A percentile compares a stretch with the other conserved stretches of the same genome.
These are phyloP conservation scores for Hofmannophila pseudospretella DNA, from an alignment of 2,888 invertebrate genomes.

Conservation along the genomic window DNA sequence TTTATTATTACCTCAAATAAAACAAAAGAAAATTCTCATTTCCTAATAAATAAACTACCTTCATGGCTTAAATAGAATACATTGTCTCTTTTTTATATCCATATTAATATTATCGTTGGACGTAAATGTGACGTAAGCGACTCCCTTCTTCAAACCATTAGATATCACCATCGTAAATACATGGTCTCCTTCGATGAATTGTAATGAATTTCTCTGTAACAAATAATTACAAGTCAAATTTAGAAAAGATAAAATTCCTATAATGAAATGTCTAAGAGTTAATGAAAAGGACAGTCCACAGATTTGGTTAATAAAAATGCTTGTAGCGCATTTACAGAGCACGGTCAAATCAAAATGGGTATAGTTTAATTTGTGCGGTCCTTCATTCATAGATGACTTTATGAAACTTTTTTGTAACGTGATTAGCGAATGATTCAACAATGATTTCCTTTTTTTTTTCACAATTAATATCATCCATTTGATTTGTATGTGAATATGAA, in stretches of 20 bases:
- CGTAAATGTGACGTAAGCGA: too few species aligned
- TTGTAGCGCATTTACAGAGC: slow-evolving; percentile 47
- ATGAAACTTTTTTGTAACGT: neutral
- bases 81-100: too few species aligned
- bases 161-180: slow-evolving; percentile 65
- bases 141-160: too few species aligned
- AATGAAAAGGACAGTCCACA: slow-evolving; percentile 22
- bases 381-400: slow-evolving; percentile 8
- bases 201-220: slow-evolving; percentile 72
- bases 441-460: too few species aligned
- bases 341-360: too few species aligned
- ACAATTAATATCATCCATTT: neutral
- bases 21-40: too few species aligned
- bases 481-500: slow-evolving; percentile 1
- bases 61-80: too few species aligned
- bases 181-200: slow-evolving; percentile 64
- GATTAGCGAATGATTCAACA: neutral
- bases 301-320: slow-evolving; percentile 34
- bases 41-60: too few species aligned
- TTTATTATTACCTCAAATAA: too few species aligned
- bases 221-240: slow-evolving; percentile 24
- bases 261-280: neutral
- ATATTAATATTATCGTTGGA: too few species aligned
- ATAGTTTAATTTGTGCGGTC: slow-evolving; percentile 42
- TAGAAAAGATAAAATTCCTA: slow-evolving; percentile 1